These are phyloP conservation scores for Lethocerus indicus DNA, from an alignment of 1,140 invertebrate species.

Conservation along the genomic window DNA sequence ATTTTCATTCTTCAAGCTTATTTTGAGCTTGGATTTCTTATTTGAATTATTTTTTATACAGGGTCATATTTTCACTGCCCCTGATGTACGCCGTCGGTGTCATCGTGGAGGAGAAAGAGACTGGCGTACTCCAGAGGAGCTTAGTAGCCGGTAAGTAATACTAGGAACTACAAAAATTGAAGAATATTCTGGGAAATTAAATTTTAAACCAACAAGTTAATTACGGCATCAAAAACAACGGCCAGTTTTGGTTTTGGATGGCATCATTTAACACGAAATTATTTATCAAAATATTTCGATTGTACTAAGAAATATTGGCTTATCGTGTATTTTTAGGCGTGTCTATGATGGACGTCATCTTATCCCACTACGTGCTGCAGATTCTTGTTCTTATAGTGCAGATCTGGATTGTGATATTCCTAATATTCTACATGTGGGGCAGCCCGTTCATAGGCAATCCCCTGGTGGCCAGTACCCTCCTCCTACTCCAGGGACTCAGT, in stretches of 20 bases:
- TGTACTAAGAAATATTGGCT: no score
- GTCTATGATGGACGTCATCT: conserved; percentile 14
- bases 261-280: neutral
- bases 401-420: conserved; percentile 12
- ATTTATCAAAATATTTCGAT: neutral
- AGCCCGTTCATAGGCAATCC: conserved; percentile 16
- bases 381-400: conserved; percentile 13
- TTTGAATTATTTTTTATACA: conserved; percentile 8
- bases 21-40: neutral
- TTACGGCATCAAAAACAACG: neutral
- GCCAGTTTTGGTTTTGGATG: neutral
- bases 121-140: conserved; percentile 17
- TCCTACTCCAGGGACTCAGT: conserved; percentile 14
- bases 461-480: conserved; percentile 6
- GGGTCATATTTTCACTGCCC: conserved; percentile 18
- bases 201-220: neutral
- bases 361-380: conserved; percentile 14
- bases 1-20: no score
- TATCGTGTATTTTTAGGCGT: conserved; percentile 13
- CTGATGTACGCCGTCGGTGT: conserved; percentile 15
- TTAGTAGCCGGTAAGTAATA: conserved; percentile 15
- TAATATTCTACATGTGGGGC: conserved; percentile 12
- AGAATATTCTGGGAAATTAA: neutral
- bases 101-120: conserved; percentile 17
- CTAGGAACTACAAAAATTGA: neutral